A percentile compares a stretch with the other conserved stretches of the same genome.
Conservation (phyloP, 2,888 invertebrate species). For the Tridacna gigas region DNA sequence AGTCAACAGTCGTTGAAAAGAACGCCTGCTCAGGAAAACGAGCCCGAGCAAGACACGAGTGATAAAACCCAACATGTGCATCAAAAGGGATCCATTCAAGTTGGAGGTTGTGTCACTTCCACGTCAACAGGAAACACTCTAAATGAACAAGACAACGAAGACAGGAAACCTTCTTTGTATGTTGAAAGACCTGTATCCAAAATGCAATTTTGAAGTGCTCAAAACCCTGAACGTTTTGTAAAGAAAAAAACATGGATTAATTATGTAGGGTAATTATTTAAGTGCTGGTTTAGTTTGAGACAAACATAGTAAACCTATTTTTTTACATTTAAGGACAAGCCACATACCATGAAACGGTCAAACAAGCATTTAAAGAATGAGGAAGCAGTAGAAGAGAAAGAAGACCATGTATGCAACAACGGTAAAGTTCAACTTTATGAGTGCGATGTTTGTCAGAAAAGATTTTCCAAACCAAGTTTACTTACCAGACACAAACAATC, state of each 20-base stretch:
- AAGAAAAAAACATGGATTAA: constrained; percentile 1
- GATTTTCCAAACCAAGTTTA: background rate
- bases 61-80: background rate
- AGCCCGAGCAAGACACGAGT: background rate
- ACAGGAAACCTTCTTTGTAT: background rate
- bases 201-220: background rate
- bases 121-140: background rate
- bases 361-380: background rate
- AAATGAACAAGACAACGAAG: background rate
- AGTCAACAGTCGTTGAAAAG: background rate
- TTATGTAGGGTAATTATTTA: background rate
- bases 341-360: no score
- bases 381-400: background rate
- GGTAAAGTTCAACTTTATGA: background rate
- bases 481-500: constrained; percentile 6
- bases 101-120: background rate
- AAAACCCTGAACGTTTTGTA: background rate
- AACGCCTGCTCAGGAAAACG: background rate
- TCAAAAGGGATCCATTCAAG: background rate
- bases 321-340: background rate
- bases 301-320: background rate
- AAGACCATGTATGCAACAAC: background rate
- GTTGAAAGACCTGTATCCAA: background rate
- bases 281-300: no score
- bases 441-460: constrained; percentile 6